Evolutionary conservation across 35 echinoderm and acorn worm species (phyloP).

Genomic region (Ophioderma brevispina): DNA sequence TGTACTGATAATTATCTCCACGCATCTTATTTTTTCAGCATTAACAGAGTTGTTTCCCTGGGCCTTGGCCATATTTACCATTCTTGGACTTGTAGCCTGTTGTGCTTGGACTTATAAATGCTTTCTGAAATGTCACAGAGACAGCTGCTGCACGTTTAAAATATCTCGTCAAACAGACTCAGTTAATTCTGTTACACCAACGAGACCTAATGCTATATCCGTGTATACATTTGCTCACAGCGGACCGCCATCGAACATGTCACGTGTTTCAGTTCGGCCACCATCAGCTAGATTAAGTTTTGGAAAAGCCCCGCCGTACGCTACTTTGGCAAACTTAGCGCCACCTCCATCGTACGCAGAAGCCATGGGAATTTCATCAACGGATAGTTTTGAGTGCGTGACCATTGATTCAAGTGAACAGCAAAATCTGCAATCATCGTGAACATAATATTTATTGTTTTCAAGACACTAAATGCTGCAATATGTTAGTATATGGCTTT

Average conservation of each 20-base stretch:
- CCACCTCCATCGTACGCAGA: constrained; percentile 53
- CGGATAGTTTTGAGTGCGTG: neutral
- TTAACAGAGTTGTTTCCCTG: constrained; percentile 53
- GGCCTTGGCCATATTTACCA: constrained; percentile 56
- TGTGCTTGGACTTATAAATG: constrained; percentile 69
- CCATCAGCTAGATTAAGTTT: neutral
- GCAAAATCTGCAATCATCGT: too few relatives aligned
- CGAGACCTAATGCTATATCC: neutral
- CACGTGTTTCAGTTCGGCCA: neutral
- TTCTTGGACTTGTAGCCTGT: constrained; percentile 53
- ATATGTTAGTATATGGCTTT: too few relatives aligned
- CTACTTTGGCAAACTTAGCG: constrained; percentile 15
- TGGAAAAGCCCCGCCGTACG: constrained; percentile 26
- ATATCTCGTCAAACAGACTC: neutral
- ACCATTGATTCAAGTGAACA: too few relatives aligned
- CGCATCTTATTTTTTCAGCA: constrained; percentile 28
- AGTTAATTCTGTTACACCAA: neutral
- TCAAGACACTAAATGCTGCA: too few relatives aligned
- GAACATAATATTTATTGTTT: too few relatives aligned
- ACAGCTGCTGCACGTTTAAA: constrained; percentile 10
- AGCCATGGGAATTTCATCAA: neutral
- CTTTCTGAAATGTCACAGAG: constrained; percentile 50
- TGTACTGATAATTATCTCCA: too few relatives aligned
- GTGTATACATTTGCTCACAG: neutral
- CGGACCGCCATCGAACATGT: neutral